phyloP scores from a whole-genome alignment of 2,888 invertebrate species.

The Keiferia lycopersicella region DNA sequence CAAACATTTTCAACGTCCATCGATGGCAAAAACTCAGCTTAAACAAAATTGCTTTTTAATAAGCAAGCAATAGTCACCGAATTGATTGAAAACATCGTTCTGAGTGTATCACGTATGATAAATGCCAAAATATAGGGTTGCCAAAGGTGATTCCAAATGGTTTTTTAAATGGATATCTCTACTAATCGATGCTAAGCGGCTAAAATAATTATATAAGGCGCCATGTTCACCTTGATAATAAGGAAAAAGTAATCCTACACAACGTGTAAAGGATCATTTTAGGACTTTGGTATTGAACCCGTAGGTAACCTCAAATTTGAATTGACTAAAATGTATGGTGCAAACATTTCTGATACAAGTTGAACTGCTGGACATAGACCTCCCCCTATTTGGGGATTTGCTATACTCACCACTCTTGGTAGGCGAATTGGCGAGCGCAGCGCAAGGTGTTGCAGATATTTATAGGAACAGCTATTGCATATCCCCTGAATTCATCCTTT shows the following conservation, averaged over 20 bases:
- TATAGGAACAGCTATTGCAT: no score
- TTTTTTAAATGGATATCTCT: conserved; percentile 47
- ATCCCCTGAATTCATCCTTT: no score
- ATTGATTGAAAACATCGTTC: not conserved
- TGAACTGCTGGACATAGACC: no score
- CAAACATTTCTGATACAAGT: no score
- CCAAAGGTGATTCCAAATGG: conserved; percentile 43
- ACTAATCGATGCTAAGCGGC: conserved; percentile 31
- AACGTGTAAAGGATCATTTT: no score
- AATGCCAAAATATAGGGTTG: conserved; percentile 26
- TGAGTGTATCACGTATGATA: not conserved
- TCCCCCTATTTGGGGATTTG: no score
- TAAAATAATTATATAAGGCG: conserved; percentile 35
- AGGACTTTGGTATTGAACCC: no score
- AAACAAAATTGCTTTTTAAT: not conserved
- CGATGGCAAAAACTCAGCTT: not conserved
- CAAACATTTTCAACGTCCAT: not conserved
- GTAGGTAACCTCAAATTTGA: no score
- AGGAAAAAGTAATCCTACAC: not conserved
- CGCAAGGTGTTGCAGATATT: no score
- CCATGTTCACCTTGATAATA: conserved; percentile 4
- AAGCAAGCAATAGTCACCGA: conserved; percentile 11
- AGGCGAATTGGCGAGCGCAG: no score
- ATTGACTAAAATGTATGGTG: no score
- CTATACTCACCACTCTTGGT: no score